A percentile compares a stretch with the other conserved stretches of the same genome.
These are phyloP conservation scores for Anolis sagrei DNA, from an alignment of 2,113 vertebrate species.

Conservation along the genomic window DNA sequence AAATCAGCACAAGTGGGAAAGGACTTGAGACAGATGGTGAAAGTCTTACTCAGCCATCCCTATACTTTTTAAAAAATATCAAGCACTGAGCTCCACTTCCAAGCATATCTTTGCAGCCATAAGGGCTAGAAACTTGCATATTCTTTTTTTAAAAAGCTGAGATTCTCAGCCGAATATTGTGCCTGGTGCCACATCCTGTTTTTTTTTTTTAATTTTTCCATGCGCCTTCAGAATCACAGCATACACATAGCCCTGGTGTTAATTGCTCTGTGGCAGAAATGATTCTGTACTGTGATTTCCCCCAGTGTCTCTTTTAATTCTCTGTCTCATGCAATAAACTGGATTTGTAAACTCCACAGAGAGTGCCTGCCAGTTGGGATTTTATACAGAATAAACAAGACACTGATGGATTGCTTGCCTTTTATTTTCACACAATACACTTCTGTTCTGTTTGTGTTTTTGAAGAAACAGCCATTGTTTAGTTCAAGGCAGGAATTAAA, in stretches of 20 bases:
- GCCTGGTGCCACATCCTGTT: not conserved
- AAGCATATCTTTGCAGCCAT: conserved; percentile 4
- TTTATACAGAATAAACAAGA: conserved; percentile 36
- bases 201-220: too few relatives aligned
- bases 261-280: not conserved
- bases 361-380: conserved; percentile 15
- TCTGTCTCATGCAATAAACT: conserved; percentile 25
- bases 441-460: not conserved
- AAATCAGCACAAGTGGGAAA: not conserved
- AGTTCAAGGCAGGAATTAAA: not conserved
- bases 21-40: not conserved
- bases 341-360: conserved; percentile 23
- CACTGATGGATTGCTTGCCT: conserved; percentile 30
- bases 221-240: not conserved
- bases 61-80: not conserved
- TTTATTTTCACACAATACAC: conserved; percentile 25
- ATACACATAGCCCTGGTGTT: conserved; percentile 17
- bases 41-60: not conserved
- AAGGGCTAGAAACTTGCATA: conserved; percentile 21
- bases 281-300: conserved; percentile 22
- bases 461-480: not conserved
- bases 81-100: not conserved
- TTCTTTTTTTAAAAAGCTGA: not conserved
- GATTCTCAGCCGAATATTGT: conserved; percentile 10
- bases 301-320: not conserved